Base-by-base conservation (phyloP, 2,797 vertebrate genomes). In the Acomys russatus region DNA sequence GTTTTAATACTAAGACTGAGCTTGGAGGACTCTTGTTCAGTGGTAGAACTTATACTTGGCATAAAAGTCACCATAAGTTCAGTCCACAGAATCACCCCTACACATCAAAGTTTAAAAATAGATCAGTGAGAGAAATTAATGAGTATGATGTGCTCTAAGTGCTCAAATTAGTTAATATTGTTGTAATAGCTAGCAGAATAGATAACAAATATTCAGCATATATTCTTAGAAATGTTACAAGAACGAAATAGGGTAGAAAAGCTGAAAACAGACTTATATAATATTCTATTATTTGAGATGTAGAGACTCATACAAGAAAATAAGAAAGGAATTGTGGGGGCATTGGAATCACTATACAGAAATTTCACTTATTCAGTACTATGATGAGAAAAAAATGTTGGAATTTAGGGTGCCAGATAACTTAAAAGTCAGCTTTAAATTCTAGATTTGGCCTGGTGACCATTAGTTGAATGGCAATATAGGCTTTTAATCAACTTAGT, bases 241-340 rank as follows among this genome's bases (percentile, higher is more conserved):
- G 63, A 93, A 74, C 3, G 82, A 77, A 71, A 44, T n/a, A 92
- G 44, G 18, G 11, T 88, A 9, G 30, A 83, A 66, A 91, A 8
- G 0, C 10, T 9, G n/a, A 74, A 71, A 44, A 87, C 78, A 8
- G 9, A 17, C 20, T 96, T 49, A 33, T 25, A 22, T 76, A 84
- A 77, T 35, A 20, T 91, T 91, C 28, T 87, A 87, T 23, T 66
- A 49, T 79, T 94, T 97, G 90, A 92, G 82, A 90, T 18, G 18
- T 54, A 92, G 89, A 66, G 8, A 56, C 4, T 91, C 25, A 94
- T 95, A 83, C 1, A 95, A 49, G 17, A 33, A 70, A 92, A 86
- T 61, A 74, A 25, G 28, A 84, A 91, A 90, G 2, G 1, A 44
- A 89, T 86, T 78, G 68, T 44, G 64, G 73, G 22, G 90, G 28